Evolutionary conservation across 2,113 vertebrate species (phyloP).

Genomic region (Myxocyprinus asiaticus): DNA sequence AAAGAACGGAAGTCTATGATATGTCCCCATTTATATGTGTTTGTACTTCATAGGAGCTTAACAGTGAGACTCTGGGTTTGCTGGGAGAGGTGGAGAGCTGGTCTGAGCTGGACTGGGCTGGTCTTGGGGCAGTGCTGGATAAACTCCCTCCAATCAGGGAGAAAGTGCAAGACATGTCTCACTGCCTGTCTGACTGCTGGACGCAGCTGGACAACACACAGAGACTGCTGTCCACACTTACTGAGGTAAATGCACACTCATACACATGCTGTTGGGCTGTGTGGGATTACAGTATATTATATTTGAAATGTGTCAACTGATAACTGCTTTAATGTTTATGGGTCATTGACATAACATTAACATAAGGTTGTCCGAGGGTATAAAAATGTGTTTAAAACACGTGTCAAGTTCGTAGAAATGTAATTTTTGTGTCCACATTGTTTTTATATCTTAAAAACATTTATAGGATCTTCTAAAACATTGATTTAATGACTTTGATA

Average conservation of each 20-base stretch:
- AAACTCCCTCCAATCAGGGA: constrained; percentile 73
- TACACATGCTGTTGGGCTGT: background rate
- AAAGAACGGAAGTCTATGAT: background rate
- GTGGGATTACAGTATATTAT: too few species aligned
- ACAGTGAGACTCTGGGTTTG: constrained; percentile 70
- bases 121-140: constrained; percentile 71
- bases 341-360: too few species aligned
- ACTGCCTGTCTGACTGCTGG: constrained; percentile 82
- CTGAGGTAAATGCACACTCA: constrained; percentile 64
- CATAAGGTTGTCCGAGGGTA: too few species aligned
- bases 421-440: too few species aligned
- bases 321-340: too few species aligned
- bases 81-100: constrained; percentile 72
- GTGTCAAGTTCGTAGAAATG: too few species aligned
- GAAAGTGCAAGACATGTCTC: constrained; percentile 74
- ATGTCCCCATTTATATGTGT: background rate
- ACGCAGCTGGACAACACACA: constrained; percentile 81
- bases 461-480: too few species aligned
- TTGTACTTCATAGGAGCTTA: constrained; percentile 67
- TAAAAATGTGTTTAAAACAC: too few species aligned
- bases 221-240: constrained; percentile 81
- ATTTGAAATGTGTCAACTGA: too few species aligned
- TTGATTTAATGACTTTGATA: too few species aligned
- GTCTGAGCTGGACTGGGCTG: constrained; percentile 72
- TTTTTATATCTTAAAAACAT: too few species aligned